Evolutionary conservation across 2,797 vertebrate genomes (phyloP).

Genomic region (Limnodromus scolopaceus): DNA sequence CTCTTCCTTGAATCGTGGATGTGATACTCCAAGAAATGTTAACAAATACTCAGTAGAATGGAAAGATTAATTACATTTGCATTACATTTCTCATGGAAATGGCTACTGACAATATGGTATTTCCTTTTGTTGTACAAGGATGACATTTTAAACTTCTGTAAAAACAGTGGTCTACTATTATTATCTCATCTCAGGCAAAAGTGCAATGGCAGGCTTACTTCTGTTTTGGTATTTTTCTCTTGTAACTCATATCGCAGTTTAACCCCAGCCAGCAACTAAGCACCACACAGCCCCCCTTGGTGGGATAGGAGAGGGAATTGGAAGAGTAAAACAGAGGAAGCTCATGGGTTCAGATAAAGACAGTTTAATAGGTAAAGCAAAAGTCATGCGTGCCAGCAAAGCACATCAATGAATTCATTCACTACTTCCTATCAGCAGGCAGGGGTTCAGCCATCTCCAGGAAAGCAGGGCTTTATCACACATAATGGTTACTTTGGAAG

Average conservation of each 20-base stretch:
- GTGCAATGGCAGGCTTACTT: background rate
- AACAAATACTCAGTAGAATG: background rate
- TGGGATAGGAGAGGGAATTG: background rate
- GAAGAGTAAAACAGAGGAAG: background rate
- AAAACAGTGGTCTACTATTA: background rate
- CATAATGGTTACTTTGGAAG: background rate
- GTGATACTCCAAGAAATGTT: background rate
- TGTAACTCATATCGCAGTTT: background rate
- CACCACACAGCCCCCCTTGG: accelerated
- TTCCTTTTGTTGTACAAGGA: background rate
- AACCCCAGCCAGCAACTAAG: background rate
- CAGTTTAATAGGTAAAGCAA: background rate
- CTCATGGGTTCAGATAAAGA: background rate
- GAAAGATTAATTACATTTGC: background rate
- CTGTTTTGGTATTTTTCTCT: background rate
- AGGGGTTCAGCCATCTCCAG: background rate
- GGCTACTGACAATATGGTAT: background rate
- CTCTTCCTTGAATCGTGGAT: background rate
- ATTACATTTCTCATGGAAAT: background rate
- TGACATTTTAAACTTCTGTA: background rate
- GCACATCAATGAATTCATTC: background rate
- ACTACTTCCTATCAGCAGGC: background rate
- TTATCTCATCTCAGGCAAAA: background rate
- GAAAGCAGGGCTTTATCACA: background rate
- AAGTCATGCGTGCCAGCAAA: accelerated